phyloP scores from a whole-genome alignment of 1,140 invertebrate genomes.

The Macrosteles quadrilineatus region DNA sequence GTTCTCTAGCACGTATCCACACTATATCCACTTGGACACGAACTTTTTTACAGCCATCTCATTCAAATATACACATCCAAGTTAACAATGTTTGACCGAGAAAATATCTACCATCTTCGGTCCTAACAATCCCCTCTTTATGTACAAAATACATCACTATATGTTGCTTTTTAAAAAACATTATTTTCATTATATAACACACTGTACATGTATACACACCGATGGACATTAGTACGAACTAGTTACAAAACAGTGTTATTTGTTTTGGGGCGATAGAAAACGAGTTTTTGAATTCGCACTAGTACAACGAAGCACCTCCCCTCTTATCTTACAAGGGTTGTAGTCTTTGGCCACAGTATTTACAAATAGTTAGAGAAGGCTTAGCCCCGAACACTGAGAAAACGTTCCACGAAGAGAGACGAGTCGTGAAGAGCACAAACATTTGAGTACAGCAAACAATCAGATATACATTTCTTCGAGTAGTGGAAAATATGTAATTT shows the following conservation, averaged over 20 bases:
- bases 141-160: conserved; percentile 27
- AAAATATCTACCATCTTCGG: not conserved
- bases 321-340: not conserved
- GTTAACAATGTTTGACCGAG: conserved; percentile 19
- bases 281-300: not conserved
- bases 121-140: conserved; percentile 26
- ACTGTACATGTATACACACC: conserved; percentile 36
- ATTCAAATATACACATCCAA: conserved; percentile 10
- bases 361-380: not conserved
- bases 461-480: too few species aligned
- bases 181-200: conserved; percentile 32
- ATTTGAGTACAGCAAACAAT: too few species aligned
- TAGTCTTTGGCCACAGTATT: not conserved
- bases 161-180: conserved; percentile 26
- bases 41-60: conserved; percentile 8
- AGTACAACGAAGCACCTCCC: not conserved
- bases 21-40: not conserved
- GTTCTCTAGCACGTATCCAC: conserved; percentile 17
- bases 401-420: not conserved
- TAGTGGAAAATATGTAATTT: too few species aligned
- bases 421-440: too few species aligned
- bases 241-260: conserved; percentile 27
- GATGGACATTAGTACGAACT: conserved; percentile 23
- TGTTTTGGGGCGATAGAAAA: conserved; percentile 18
- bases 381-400: not conserved